Evolutionary conservation across 2,113 vertebrate genomes (phyloP), one percentile per base, ranked within the genome.

Genomic region (Otis tarda): DNA sequence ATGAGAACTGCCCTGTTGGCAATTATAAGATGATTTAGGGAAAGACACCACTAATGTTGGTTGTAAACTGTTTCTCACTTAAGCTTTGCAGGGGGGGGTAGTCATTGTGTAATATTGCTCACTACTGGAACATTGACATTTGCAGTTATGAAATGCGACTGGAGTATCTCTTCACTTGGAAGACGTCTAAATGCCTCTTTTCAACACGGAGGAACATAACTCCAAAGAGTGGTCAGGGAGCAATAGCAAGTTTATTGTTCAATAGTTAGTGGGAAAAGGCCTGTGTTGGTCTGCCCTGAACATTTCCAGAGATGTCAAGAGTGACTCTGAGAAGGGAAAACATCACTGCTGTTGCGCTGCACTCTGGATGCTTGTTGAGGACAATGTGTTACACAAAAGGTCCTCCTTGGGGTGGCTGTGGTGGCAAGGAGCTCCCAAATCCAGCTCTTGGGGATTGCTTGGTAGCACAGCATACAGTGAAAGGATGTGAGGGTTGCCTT

Each of bases 41-140:
- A n/a, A 90, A 77, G 57, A 52, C 9, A 56, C 23, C 0, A 3
- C 13, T 69, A 76, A 33, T 0, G 4, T 13, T 90, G 43, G n/a
- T 69, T 90, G 31, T 86, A 69, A 92, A 49, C 27, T 17, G 3
- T 61, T 89, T 95, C 27, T 92, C 6, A 2, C 50, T 96, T 94
- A 49, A 80, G 39, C 53, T 90, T 80, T 93, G 25, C 7, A 39
- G 27, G 23, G 35, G 35, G 55, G 28, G 22, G 50, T 77, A 53
- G 45, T 73, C 23, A 23, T 35, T 49, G 21, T 76, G 47, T 15
- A 37, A 4, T 74, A 74, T 73, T 77, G 67, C 31, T 80, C 31
- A 33, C 64, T 65, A n/a, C 70, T 74, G 68, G 41, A 73, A 30
- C 22, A n/a, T 7, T 65, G 71, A 47, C 12, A 77, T 92, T 92